Percentiles rank a stretch among this genome's conserved stretches.
Evolutionary conservation across 92 coral and sea anemone species (phyloP).

Genomic region (Parazoanthus atlanticus): DNA sequence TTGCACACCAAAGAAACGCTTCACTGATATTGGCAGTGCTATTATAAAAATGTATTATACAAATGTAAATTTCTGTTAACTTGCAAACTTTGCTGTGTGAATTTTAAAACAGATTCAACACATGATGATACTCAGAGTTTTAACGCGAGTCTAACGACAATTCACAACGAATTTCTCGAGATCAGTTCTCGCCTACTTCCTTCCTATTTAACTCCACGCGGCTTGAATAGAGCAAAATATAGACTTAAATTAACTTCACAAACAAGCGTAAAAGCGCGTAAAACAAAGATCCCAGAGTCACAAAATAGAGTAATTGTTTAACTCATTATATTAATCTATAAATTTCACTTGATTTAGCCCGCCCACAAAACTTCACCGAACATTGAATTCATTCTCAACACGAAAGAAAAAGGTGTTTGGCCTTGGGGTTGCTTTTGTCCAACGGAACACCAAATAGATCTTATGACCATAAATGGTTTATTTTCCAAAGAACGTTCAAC

Average conservation of each 20-base stretch:
- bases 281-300: neutral
- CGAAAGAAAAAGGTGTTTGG: neutral
- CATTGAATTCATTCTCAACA: constrained; percentile 2
- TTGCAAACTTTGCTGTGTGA: neutral
- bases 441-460: too few relatives aligned
- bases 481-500: neutral
- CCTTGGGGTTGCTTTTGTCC: neutral
- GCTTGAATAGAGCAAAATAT: neutral
- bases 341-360: neutral
- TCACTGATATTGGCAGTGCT: constrained; percentile 38
- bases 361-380: constrained; percentile 2
- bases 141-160: neutral
- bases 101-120: neutral
- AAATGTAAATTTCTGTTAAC: constrained; percentile 23
- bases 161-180: neutral
- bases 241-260: neutral
- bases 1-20: constrained; percentile 40
- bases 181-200: neutral
- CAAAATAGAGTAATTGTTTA: constrained; percentile 25
- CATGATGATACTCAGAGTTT: too few relatives aligned
- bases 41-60: constrained; percentile 13
- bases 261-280: neutral
- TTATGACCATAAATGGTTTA: too few relatives aligned
- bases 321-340: neutral
- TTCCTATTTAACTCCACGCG: neutral